Base-by-base conservation (phyloP, 2,888 invertebrate genomes). In the Nomada ruficornis region DNA sequence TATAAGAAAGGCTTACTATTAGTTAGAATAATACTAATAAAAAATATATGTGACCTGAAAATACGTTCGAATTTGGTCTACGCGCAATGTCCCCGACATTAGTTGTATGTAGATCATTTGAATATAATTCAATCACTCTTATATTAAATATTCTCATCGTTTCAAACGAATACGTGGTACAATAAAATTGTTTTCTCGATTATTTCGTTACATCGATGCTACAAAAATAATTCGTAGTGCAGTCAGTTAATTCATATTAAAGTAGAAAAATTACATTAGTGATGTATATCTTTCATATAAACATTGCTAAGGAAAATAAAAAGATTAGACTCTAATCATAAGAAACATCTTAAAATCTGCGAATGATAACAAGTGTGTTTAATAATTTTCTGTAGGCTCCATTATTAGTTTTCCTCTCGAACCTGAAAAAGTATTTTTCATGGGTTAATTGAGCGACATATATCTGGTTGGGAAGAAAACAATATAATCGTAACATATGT, bases 381-480 rank as follows among this genome's bases (percentile, higher is more conserved):
- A 74, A 80, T 11, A 50, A 36, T 23, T 44, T 70, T 23, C n/a
- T 3, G 20, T 60, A 15, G 44, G n/a, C 11, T 47, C 60, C 80
- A 26, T 65, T 77, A 83, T 18, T 68, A n/a, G 47, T 52, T 70
- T 36, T 82, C 82, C 26, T 83, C 77, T 59, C 69, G 77, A 59
- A 59, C 50, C 83, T 82, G 82, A 69, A 82, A 82, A 81, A 42
- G 42, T 29, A 74, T 70, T 52, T 26, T 47, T 42, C 5, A 1
- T 69, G 23, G 68, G 29, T 26, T 52, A 52, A 20, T 72, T 57
- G 44, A 42, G 2, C 62, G 29, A 65, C 52, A 60, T 57, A 9
- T 18, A 29, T 10, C 54, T 65, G 65, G 57, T 71, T 62, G 70
- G 74, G 67, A 57, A 57, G n/a, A 18, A 70, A 70, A 64, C 18